Percentiles rank a stretch among this genome's conserved stretches.
phyloP scores from a whole-genome alignment of 1,140 invertebrate genomes.

The Trialeurodes vaporariorum region DNA sequence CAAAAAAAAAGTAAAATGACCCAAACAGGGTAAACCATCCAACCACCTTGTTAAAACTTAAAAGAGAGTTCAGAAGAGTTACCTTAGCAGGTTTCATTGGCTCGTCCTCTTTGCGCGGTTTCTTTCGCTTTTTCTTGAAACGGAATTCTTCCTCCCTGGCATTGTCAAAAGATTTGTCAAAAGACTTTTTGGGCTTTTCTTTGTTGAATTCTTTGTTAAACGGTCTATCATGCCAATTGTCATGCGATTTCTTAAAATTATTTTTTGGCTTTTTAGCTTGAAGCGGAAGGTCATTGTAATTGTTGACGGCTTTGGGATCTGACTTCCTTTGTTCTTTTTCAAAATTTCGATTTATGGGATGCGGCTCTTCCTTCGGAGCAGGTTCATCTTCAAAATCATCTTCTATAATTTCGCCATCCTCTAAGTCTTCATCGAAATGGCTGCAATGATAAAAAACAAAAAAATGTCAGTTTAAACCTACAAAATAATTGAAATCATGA shows the following conservation, averaged over 20 bases:
- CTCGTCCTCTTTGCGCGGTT: slow-evolving; percentile 28
- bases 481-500: too few species aligned
- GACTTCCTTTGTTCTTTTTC: slow-evolving; percentile 1
- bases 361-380: not conserved
- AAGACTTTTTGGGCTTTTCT: slow-evolving; percentile 33
- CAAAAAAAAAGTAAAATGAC: too few species aligned
- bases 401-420: slow-evolving; percentile 48
- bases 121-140: slow-evolving; percentile 27
- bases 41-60: too few species aligned
- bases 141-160: slow-evolving; percentile 11
- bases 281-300: slow-evolving; percentile 26
- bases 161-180: not conserved
- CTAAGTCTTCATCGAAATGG: slow-evolving; percentile 38
- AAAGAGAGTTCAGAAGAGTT: too few species aligned
- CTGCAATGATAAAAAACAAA: not conserved
- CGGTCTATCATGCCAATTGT: slow-evolving; percentile 15
- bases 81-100: slow-evolving; percentile 15
- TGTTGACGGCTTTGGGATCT: slow-evolving; percentile 5
- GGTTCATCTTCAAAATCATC: slow-evolving; percentile 7
- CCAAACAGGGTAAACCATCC: too few species aligned
- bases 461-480: too few species aligned
- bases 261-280: slow-evolving; percentile 1
- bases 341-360: not conserved
- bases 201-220: slow-evolving; percentile 35
- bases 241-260: slow-evolving; percentile 4